phyloP scores from a whole-genome alignment of 2,797 vertebrate species.

The Pogonophryne albipinna region DNA sequence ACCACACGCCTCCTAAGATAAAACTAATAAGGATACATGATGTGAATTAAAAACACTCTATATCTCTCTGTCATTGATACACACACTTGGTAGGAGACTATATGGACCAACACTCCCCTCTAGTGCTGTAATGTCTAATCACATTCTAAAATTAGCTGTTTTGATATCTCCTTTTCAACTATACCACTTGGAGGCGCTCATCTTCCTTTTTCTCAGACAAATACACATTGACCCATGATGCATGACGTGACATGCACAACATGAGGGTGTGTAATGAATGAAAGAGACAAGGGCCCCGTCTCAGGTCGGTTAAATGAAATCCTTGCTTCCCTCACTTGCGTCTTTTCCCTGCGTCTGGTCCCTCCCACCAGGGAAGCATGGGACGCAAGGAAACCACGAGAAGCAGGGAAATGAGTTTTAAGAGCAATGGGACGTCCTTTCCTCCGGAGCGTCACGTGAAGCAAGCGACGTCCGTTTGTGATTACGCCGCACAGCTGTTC shows the following conservation, averaged over 20 bases:
- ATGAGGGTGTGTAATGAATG: background rate
- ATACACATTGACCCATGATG: background rate
- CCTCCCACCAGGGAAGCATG: no score
- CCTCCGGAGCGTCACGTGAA: no score
- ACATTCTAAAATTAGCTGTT: background rate
- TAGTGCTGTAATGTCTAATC: background rate
- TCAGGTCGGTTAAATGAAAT: no score
- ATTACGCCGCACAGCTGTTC: no score
- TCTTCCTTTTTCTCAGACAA: background rate
- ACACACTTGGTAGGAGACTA: background rate
- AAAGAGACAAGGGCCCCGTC: background rate
- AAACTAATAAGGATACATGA: no score
- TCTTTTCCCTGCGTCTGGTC: no score
- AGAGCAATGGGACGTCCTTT: no score
- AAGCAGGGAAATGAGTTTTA: no score
- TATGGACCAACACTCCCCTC: conserved; percentile 37
- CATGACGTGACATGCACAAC: background rate
- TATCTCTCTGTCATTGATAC: background rate
- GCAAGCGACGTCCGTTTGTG: no score
- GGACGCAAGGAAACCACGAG: no score
- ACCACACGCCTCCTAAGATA: no score
- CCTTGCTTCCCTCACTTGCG: no score
- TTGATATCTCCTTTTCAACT: background rate
- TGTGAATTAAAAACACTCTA: background rate
- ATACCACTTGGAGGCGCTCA: conserved; percentile 23